These are phyloP conservation scores for Agriopis marginaria DNA, from an alignment of 2,888 invertebrate genomes.

Conservation along the genomic window DNA sequence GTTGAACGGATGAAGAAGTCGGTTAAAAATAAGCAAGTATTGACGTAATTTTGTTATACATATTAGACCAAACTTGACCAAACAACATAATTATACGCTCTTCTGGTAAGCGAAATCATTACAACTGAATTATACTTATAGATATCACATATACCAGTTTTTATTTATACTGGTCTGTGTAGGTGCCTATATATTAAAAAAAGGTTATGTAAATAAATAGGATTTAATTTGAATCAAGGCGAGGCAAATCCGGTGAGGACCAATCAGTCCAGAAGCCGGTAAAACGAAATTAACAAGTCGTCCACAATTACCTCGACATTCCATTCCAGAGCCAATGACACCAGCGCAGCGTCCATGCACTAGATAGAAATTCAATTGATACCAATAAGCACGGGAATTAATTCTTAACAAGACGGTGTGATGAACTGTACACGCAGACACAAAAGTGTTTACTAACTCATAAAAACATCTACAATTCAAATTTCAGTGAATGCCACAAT, in stretches of 20 bases:
- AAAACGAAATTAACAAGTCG: constrained; percentile 3
- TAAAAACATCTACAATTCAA: too few species aligned
- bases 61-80: too few species aligned
- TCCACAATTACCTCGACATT: constrained; percentile 3
- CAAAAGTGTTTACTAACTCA: constrained; percentile 17
- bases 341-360: constrained; percentile 46
- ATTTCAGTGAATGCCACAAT: too few species aligned
- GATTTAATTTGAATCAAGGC: neutral
- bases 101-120: too few species aligned
- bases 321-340: constrained; percentile 4
- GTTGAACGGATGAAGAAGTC: too few species aligned
- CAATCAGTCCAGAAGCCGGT: neutral
- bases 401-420: constrained; percentile 60
- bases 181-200: too few species aligned
- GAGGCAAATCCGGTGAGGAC: neutral
- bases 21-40: too few species aligned
- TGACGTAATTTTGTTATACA: too few species aligned
- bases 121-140: too few species aligned
- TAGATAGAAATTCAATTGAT: constrained; percentile 59
- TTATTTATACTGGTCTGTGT: too few species aligned
- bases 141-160: too few species aligned
- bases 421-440: constrained; percentile 54
- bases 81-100: too few species aligned
- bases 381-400: constrained; percentile 66
- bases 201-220: neutral